Evolutionary conservation across 2,113 vertebrate species (phyloP).

Genomic region (Sceloporus undulatus): DNA sequence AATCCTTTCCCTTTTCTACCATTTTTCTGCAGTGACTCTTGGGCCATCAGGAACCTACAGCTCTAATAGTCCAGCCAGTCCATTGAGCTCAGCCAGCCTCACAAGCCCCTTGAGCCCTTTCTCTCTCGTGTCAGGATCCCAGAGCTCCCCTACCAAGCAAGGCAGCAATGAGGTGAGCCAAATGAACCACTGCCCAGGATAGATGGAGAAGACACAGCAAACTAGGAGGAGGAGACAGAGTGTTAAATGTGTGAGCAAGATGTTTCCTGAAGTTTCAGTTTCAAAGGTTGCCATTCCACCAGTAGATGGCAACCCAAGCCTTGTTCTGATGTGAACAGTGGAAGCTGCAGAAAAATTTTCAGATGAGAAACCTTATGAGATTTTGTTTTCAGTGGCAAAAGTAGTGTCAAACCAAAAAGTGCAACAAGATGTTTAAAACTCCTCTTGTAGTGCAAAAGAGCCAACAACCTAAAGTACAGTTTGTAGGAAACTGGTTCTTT

Average conservation of each 20-base stretch:
- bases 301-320: not conserved
- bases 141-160: slow-evolving; percentile 91
- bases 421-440: not conserved
- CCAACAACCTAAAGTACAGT: not conserved
- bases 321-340: rapidly evolving
- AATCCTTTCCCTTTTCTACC: slow-evolving; percentile 30
- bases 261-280: not conserved
- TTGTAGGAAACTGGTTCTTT: not conserved
- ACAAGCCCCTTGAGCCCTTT: slow-evolving; percentile 96
- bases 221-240: not conserved
- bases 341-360: not conserved
- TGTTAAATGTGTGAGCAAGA: too few species aligned
- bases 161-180: slow-evolving; percentile 89
- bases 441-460: not conserved
- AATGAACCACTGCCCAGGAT: rapidly evolving
- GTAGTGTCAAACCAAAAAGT: not conserved
- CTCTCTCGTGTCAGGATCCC: slow-evolving; percentile 91
- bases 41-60: slow-evolving; percentile 88
- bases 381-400: not conserved
- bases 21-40: slow-evolving; percentile 77
- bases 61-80: slow-evolving; percentile 97
- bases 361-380: not conserved
- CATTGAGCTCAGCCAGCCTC: slow-evolving; percentile 94
- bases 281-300: not conserved
- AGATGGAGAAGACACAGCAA: not conserved